A percentile compares a stretch with the other conserved stretches of the same genome.
Conservation (phyloP, 64 coral and sea anemone species). For the Dendrophyllia cribrosa region DNA sequence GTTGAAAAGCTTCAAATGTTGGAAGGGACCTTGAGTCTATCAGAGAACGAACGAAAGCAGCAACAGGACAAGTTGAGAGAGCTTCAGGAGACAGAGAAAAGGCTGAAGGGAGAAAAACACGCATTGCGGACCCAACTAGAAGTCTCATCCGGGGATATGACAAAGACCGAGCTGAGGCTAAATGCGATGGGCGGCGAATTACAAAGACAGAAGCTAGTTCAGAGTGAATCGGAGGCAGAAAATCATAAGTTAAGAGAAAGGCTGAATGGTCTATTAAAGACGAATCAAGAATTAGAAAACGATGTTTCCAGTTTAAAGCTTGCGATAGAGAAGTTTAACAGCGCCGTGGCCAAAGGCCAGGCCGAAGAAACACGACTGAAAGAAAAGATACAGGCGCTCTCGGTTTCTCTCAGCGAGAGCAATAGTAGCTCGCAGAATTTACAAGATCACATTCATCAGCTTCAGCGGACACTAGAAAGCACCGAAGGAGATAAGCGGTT, state of each 20-base stretch:
- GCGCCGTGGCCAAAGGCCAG: slow-evolving; percentile 64
- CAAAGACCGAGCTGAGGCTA: slow-evolving; percentile 74
- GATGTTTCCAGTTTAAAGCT: slow-evolving; percentile 55
- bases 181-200: slow-evolving; percentile 86
- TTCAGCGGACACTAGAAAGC: slow-evolving; percentile 85
- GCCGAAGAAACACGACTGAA: slow-evolving; percentile 77
- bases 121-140: slow-evolving; percentile 75
- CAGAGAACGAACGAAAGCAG: slow-evolving; percentile 76
- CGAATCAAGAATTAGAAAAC: slow-evolving; percentile 79
- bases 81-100: slow-evolving; percentile 76
- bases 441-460: slow-evolving; percentile 88
- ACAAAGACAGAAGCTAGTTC: slow-evolving; percentile 61
- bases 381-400: slow-evolving; percentile 84
- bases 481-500: slow-evolving; percentile 85
- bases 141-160: slow-evolving; percentile 51
- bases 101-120: slow-evolving; percentile 55
- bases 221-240: slow-evolving; percentile 58
- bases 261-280: slow-evolving; percentile 26
- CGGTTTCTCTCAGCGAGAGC: slow-evolving; percentile 83
- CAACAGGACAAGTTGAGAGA: slow-evolving; percentile 80
- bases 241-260: slow-evolving; percentile 71
- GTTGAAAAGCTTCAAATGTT: slow-evolving; percentile 86
- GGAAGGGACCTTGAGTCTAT: slow-evolving; percentile 80
- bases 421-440: slow-evolving; percentile 90
- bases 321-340: slow-evolving; percentile 73